Conservation (phyloP, 2,888 invertebrate genomes). For the Fragum fragum region DNA sequence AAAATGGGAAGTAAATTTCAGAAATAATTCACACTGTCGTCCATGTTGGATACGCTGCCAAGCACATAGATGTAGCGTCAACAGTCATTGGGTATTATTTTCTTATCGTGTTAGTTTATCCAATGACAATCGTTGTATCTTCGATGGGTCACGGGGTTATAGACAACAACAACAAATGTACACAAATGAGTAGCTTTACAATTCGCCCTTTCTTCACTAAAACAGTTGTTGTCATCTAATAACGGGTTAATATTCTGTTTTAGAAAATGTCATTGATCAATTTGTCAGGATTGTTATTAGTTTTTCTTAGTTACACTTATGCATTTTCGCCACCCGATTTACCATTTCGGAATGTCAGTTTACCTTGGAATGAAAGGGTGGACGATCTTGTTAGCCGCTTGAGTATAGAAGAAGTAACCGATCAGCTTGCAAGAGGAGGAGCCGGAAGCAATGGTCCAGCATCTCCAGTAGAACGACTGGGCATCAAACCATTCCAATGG, state of each 20-base stretch:
- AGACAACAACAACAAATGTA: slow-evolving; percentile 1
- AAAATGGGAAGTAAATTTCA: background rate
- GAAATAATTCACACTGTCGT: background rate
- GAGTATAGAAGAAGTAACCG: slow-evolving; percentile 72
- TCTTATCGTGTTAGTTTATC: background rate
- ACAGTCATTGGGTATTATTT: background rate
- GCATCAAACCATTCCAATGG: slow-evolving; percentile 81
- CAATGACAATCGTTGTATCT: background rate
- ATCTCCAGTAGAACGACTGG: slow-evolving; percentile 79
- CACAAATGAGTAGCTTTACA: background rate
- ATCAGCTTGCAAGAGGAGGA: slow-evolving; percentile 55
- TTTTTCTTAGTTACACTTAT: background rate
- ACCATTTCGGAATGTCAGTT: slow-evolving; percentile 72
- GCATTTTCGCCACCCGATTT: slow-evolving; percentile 31
- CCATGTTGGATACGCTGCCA: slow-evolving; percentile 13
- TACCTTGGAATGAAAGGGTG: slow-evolving; percentile 73
- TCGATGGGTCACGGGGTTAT: background rate
- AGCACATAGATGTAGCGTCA: background rate
- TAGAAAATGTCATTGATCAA: background rate
- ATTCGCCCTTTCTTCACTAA: too few relatives aligned
- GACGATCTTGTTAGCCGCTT: slow-evolving; percentile 74
- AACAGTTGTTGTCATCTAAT: background rate
- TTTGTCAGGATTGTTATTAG: background rate
- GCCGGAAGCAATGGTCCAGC: slow-evolving; percentile 71
- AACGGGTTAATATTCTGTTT: background rate